These are phyloP conservation scores for Tetrao urogallus DNA, from an alignment of 2,113 vertebrate genomes.

Conservation along the genomic window DNA sequence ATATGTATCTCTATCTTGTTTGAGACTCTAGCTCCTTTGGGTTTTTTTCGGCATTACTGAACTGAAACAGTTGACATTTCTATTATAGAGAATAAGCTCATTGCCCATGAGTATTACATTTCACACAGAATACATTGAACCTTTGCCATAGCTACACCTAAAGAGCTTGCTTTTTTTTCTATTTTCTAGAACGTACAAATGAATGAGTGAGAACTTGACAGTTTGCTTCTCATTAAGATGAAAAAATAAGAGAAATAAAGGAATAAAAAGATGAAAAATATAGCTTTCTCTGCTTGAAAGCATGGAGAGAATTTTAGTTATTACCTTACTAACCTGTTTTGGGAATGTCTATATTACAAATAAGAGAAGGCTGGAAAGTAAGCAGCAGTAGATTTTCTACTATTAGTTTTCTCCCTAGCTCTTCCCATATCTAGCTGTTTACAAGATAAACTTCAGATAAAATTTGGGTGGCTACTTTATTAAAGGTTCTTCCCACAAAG, in stretches of 20 bases:
- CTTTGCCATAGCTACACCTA: background rate
- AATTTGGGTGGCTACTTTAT: accelerated
- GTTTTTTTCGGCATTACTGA: conserved; percentile 5
- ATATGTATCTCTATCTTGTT: background rate
- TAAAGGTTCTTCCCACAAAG: background rate
- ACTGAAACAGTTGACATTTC: background rate
- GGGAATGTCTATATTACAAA: background rate
- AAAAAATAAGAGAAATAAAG: background rate
- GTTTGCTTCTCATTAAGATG: background rate
- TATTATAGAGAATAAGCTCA: background rate
- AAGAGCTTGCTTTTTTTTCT: background rate
- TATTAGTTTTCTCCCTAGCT: background rate
- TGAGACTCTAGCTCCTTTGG: background rate
- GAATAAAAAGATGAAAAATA: background rate
- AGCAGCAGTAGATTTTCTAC: background rate
- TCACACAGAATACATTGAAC: conserved; percentile 23
- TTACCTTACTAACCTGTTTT: background rate
- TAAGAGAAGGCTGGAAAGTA: background rate
- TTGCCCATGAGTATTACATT: conserved; percentile 43
- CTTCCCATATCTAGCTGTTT: background rate
- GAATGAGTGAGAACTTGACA: background rate
- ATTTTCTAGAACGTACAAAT: conserved; percentile 41
- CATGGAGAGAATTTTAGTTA: background rate
- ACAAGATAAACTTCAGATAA: background rate
- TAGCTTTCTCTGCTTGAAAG: background rate